Evolutionary conservation across 2,113 vertebrate species (phyloP).

Genomic region (Misgurnus mizolepis): DNA sequence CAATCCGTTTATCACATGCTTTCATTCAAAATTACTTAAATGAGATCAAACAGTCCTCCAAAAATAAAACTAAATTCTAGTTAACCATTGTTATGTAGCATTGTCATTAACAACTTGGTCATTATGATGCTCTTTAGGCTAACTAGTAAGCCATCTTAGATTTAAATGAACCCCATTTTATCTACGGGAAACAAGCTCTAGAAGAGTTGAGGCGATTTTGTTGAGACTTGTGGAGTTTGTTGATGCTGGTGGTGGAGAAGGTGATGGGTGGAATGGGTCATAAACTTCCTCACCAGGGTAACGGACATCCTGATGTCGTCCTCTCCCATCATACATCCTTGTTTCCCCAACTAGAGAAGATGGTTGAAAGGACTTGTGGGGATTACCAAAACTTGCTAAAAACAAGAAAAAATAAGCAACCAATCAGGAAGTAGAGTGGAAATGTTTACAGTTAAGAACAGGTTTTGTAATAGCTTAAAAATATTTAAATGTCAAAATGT

Average conservation of each 20-base stretch:
- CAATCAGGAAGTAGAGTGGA: not conserved
- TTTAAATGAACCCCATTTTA: slow-evolving; percentile 20
- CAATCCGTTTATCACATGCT: not conserved
- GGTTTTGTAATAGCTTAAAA: not conserved
- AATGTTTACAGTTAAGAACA: too few relatives aligned
- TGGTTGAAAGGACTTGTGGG: not conserved
- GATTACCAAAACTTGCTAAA: slow-evolving; percentile 54
- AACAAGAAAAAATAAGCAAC: not conserved
- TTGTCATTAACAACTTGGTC: not conserved
- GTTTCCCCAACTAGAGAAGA: slow-evolving; percentile 46
- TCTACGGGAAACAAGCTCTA: slow-evolving; percentile 73
- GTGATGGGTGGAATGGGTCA: slow-evolving; percentile 50
- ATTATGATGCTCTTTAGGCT: not conserved
- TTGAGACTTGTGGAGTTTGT: slow-evolving; percentile 65
- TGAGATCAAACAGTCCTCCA: not conserved
- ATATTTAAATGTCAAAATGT: not conserved
- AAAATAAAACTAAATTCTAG: not conserved
- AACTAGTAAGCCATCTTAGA: not conserved
- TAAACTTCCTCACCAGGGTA: slow-evolving; percentile 37
- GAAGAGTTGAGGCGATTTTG: slow-evolving; percentile 75
- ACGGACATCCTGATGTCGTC: slow-evolving; percentile 43
- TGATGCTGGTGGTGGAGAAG: slow-evolving; percentile 49
- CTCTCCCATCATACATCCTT: slow-evolving; percentile 40
- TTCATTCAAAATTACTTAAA: not conserved
- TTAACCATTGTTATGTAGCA: not conserved